Conservation (phyloP, 1,140 invertebrate genomes). For the Scaptomyza pallida region DNA sequence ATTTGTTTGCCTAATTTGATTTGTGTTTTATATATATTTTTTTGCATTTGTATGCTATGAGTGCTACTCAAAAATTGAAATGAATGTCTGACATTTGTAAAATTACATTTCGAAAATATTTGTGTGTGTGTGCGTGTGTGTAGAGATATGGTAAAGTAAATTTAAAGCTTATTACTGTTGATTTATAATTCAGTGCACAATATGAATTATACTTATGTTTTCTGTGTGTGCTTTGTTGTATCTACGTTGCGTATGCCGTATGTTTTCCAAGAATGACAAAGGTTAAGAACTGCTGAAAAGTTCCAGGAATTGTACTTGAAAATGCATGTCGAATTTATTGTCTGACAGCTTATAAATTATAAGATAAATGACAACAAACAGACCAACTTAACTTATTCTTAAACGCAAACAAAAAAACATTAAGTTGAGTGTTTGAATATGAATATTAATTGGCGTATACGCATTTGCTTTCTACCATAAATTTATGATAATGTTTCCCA, state of each 20-base stretch:
- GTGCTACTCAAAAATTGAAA: slow-evolving; percentile 52
- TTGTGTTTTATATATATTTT: no score
- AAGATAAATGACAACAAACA: slow-evolving; percentile 4
- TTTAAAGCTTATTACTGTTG: slow-evolving; percentile 62
- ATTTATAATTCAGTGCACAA: slow-evolving; percentile 71
- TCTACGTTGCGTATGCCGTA: slow-evolving; percentile 39
- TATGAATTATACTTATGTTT: slow-evolving; percentile 53
- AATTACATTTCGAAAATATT: slow-evolving; percentile 9
- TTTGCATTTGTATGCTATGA: slow-evolving; percentile 50
- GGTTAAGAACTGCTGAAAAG: slow-evolving; percentile 4
- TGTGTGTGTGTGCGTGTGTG: slow-evolving; percentile 25
- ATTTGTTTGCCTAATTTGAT: slow-evolving; percentile 61
- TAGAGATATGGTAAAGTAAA: slow-evolving; percentile 19
- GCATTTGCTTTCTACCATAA: neutral
- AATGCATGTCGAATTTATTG: slow-evolving; percentile 41
- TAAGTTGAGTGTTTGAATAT: neutral
- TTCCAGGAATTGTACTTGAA: slow-evolving; percentile 18
- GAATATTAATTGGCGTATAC: neutral
- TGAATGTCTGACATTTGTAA: slow-evolving; percentile 43
- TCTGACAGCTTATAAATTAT: slow-evolving; percentile 36
- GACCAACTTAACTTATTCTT: slow-evolving; percentile 7
- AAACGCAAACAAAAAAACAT: slow-evolving; percentile 29
- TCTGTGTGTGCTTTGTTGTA: neutral
- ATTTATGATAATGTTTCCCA: no score
- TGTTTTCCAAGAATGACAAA: neutral